These are phyloP conservation scores for Lycaena phlaeas DNA, from an alignment of 2,888 invertebrate species.

Conservation along the genomic window DNA sequence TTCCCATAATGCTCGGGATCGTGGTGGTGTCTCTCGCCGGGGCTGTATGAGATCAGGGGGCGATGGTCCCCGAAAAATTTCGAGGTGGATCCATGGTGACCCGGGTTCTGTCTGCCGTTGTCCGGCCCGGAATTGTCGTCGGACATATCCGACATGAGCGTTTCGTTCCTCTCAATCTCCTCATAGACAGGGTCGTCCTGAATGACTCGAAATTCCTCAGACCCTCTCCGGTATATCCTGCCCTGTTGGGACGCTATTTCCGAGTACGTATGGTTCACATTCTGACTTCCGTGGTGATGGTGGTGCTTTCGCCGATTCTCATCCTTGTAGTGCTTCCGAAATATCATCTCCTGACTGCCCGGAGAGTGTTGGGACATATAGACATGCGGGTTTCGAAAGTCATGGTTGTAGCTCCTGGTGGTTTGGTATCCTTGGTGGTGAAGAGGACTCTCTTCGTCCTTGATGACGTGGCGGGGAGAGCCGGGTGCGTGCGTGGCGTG, in stretches of 20 bases:
- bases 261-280: constrained; percentile 83
- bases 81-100: constrained; percentile 71
- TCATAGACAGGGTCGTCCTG: constrained; percentile 87
- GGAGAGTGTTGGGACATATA: constrained; percentile 65
- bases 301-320: constrained; percentile 58
- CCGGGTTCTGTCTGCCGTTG: constrained; percentile 78
- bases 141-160: constrained; percentile 83
- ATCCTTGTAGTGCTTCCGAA: constrained; percentile 61
- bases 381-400: constrained; percentile 62
- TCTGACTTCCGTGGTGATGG: constrained; percentile 69
- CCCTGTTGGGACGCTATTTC: constrained; percentile 76
- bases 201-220: constrained; percentile 71
- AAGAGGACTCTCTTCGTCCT: constrained; percentile 57
- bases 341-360: constrained; percentile 61
- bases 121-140: constrained; percentile 78
- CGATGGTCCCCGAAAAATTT: constrained; percentile 86
- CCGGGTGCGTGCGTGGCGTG: constrained; percentile 54
- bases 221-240: constrained; percentile 62
- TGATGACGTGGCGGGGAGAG: constrained; percentile 57
- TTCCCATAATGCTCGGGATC: constrained; percentile 64
- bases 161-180: constrained; percentile 82
- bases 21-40: constrained; percentile 74
- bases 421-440: constrained; percentile 62
- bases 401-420: constrained; percentile 62
- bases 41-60: constrained; percentile 85